Percentiles rank a stretch among this genome's conserved stretches.
These are phyloP conservation scores for Salvelinus sp. DNA, from an alignment of 2,113 vertebrate genomes.

Conservation along the genomic window DNA sequence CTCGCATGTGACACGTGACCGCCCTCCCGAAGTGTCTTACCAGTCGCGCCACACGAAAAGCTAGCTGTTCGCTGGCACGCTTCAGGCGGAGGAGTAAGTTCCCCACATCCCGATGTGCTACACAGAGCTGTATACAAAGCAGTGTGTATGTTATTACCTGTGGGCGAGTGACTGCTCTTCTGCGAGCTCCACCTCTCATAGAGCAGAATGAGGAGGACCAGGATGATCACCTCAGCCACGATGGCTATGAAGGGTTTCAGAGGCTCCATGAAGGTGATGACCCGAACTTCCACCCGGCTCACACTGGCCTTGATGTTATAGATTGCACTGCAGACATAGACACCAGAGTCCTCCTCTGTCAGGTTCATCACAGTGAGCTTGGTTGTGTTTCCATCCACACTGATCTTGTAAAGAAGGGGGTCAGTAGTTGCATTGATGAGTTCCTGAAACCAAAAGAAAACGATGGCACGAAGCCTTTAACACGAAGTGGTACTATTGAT, in stretches of 20 bases:
- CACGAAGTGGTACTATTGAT: background rate
- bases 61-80: too few relatives aligned
- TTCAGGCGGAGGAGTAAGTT: too few relatives aligned
- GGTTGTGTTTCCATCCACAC: constrained; percentile 11
- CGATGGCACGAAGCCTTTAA: background rate
- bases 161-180: constrained; percentile 27
- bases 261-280: constrained; percentile 80
- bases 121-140: background rate
- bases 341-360: constrained; percentile 67
- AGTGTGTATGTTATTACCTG: constrained; percentile 48
- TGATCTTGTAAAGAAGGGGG: constrained; percentile 44
- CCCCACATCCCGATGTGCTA: background rate
- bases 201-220: constrained; percentile 77
- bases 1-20: background rate
- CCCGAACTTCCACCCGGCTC: constrained; percentile 64
- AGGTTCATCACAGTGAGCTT: constrained; percentile 74
- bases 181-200: constrained; percentile 74
- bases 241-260: constrained; percentile 85
- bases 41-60: too few relatives aligned
- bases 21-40: too few relatives aligned
- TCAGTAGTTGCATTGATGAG: constrained; percentile 37
- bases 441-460: constrained; percentile 34
- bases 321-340: constrained; percentile 77
- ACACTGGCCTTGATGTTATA: constrained; percentile 68
- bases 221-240: constrained; percentile 74